Base-by-base conservation (phyloP, 2,797 vertebrate genomes). In the Aphelocoma californica region DNA sequence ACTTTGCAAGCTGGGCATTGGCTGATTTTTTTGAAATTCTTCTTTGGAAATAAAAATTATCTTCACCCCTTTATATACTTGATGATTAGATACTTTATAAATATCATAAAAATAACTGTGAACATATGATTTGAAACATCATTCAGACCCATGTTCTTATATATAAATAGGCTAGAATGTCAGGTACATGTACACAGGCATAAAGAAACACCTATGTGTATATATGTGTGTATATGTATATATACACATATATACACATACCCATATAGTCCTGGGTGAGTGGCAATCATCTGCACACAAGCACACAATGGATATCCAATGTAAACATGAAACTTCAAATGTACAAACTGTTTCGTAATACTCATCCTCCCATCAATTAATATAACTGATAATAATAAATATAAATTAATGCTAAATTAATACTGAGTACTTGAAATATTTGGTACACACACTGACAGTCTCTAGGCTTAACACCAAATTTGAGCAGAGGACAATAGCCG, bases 261-360 rank as follows among this genome's bases (percentile, higher is more conserved):
- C 4, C 42, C 5, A 21, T 19, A 25, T 4, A 62, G 9, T 32
- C 2, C 2, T 38, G 16, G 6, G 23, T 26, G n/a, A 1, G 0
- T 47, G 42, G 28, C 26, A 67, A 45, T 62, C 31, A 54, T 31
- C 36, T 81, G 25, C 19, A 66, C 28, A 58, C 11, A 84, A 50
- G n/a, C 17, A 84, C 17, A 45, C 25, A 78, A 23, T 26, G 12
- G 21, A 92, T 56, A 54, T 10, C 25, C 40, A 77, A 47, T 13
- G 32, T n/a, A 84, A 91, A 64, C 2, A 5, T 15, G 24, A 73
- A 81, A 84, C 31, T 73, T 69, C 7, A 78, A 81, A 81, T 5
- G 6, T 7, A 61, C 18, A 23, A 32, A 14, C 19, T 73, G 13
- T 31, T 87, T 51, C 72, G 81, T 88, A 72, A 66, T 40, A 86